These are phyloP conservation scores for Gorsachius goisagi DNA, from an alignment of 2,113 vertebrate species.

Conservation along the genomic window DNA sequence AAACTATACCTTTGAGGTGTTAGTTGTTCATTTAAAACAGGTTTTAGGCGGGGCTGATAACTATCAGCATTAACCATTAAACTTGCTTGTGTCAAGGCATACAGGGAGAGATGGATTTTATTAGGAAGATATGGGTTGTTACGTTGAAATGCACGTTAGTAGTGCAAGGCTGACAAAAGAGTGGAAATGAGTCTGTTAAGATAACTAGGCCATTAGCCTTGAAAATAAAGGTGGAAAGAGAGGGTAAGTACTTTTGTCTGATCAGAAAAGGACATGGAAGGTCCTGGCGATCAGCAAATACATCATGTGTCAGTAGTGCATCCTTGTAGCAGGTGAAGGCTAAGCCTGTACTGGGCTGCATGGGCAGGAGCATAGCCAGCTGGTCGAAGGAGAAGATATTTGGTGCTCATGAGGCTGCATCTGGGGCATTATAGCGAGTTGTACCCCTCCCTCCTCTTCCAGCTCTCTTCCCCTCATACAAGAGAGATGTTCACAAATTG, in stretches of 20 bases:
- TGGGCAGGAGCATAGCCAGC: not conserved
- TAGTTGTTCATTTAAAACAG: not conserved
- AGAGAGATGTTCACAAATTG: not conserved
- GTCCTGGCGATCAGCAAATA: not conserved
- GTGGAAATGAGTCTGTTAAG: not conserved
- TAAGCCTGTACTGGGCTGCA: not conserved
- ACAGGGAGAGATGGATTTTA: not conserved
- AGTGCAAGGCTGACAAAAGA: not conserved
- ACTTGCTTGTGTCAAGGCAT: not conserved
- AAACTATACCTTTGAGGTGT: conserved; percentile 17
- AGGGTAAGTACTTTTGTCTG: not conserved
- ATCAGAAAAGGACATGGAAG: not conserved
- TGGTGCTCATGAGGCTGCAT: not conserved
- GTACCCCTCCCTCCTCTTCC: not conserved
- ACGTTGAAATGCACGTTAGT: not conserved
- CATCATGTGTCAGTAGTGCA: not conserved
- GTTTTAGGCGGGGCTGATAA: not conserved
- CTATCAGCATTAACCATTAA: not conserved
- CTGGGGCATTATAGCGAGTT: not conserved
- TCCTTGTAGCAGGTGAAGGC: not conserved
- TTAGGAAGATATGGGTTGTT: not conserved
- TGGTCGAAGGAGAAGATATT: not conserved
- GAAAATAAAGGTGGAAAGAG: not conserved
- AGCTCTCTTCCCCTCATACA: not conserved
- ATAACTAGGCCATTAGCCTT: not conserved